Evolutionary conservation across 2,888 invertebrate species (phyloP).

Genomic region (Polymixis lichenea): DNA sequence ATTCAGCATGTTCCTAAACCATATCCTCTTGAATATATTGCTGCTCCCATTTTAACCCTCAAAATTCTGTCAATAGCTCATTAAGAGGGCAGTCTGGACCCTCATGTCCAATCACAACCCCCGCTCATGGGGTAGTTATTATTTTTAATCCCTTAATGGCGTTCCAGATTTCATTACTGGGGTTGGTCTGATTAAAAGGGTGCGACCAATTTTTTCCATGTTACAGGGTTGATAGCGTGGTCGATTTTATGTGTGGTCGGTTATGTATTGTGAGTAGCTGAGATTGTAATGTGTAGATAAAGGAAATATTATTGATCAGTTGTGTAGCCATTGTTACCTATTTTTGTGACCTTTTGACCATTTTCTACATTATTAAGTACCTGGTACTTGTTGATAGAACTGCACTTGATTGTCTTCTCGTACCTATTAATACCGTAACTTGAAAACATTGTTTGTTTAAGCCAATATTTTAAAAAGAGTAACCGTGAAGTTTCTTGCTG

Average conservation of each 20-base stretch:
- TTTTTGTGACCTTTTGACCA: no score
- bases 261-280: conserved; percentile 22
- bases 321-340: background rate
- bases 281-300: background rate
- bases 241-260: conserved; percentile 47
- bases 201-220: conserved; percentile 77
- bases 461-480: no score
- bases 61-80: conserved; percentile 81
- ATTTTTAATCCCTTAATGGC: conserved; percentile 91
- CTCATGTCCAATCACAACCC: conserved; percentile 79
- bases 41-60: conserved; percentile 49
- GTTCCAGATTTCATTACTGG: conserved; percentile 89
- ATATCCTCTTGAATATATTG: conserved; percentile 30
- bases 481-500: no score
- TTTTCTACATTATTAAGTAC: no score
- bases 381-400: no score
- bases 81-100: conserved; percentile 76
- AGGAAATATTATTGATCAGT: background rate
- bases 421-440: no score
- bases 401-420: no score
- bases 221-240: conserved; percentile 60
- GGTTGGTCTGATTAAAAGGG: conserved; percentile 88
- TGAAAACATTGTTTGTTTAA: no score
- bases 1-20: conserved; percentile 5
- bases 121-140: conserved; percentile 83